Evolutionary conservation across 2,888 invertebrate genomes (phyloP).

Genomic region (Agriopis marginaria): DNA sequence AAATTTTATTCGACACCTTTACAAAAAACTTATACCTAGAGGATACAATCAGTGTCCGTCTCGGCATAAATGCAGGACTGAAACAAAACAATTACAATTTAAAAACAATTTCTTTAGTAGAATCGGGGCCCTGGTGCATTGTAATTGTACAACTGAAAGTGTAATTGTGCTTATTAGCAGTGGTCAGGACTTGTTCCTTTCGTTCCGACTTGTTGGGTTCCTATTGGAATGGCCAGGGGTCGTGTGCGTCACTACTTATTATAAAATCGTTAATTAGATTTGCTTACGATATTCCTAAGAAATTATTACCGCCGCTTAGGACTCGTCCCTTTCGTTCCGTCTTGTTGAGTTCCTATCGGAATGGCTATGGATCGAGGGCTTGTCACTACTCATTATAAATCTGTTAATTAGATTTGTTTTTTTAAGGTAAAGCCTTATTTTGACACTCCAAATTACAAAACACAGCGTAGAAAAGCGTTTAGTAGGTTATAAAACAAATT

Average conservation of each 20-base stretch:
- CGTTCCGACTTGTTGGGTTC: slow-evolving; percentile 43
- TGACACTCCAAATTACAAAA: too few species aligned
- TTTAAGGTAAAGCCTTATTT: too few species aligned
- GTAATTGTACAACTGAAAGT: neutral
- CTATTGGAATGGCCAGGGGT: slow-evolving; percentile 15
- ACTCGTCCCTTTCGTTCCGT: slow-evolving; percentile 35
- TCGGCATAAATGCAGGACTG: too few species aligned
- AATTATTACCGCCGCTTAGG: neutral
- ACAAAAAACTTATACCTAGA: too few species aligned
- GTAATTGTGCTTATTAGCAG: slow-evolving; percentile 55
- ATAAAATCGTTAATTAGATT: slow-evolving; percentile 23
- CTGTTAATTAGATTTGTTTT: too few species aligned
- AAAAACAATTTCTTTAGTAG: too few species aligned
- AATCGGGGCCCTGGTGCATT: neutral
- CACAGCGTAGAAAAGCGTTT: too few species aligned
- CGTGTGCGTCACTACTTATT: slow-evolving; percentile 19
- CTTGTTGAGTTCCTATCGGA: slow-evolving; percentile 37
- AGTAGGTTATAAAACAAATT: too few species aligned
- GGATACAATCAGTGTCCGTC: too few species aligned
- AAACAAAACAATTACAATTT: too few species aligned
- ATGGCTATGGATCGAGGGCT: neutral
- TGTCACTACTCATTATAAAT: slow-evolving; percentile 20
- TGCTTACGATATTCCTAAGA: too few species aligned
- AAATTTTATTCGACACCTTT: too few species aligned
- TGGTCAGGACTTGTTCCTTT: slow-evolving; percentile 40